Evolutionary conservation across 2,888 invertebrate genomes (phyloP).

Genomic region (Spatulosminthurus flaviceps): DNA sequence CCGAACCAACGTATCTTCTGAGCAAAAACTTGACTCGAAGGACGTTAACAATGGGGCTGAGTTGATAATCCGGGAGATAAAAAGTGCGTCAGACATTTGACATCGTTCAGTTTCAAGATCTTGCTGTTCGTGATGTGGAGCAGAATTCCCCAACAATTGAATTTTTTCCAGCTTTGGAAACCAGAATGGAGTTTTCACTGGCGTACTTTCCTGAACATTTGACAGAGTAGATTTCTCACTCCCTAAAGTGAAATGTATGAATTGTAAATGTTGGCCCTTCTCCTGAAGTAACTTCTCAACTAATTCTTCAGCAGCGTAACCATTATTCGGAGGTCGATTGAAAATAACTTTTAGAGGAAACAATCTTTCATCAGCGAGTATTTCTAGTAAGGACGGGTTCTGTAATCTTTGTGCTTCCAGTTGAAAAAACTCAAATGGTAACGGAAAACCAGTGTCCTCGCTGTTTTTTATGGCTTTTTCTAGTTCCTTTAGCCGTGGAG

Average conservation of each 20-base stretch:
- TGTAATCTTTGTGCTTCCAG: background rate
- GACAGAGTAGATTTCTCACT: too few relatives aligned
- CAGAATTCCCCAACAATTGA: background rate
- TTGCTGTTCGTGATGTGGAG: background rate
- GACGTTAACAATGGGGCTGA: background rate
- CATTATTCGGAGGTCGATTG: background rate
- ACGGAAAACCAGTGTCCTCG: background rate
- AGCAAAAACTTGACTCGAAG: slow-evolving; percentile 10
- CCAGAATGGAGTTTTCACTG: too few relatives aligned
- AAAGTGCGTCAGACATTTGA: background rate
- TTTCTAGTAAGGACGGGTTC: background rate
- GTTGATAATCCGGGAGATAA: background rate
- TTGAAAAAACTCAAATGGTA: slow-evolving; percentile 4
- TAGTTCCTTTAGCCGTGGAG: background rate
- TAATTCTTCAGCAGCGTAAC: background rate
- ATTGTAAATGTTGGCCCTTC: background rate
- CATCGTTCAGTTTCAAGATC: background rate
- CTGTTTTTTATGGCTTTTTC: background rate
- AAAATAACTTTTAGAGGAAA: background rate
- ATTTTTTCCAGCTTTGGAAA: background rate
- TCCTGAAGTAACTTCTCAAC: background rate
- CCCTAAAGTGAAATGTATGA: background rate
- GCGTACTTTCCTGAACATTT: too few relatives aligned
- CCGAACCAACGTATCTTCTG: background rate
- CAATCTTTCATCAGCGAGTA: background rate